Base-by-base conservation (phyloP, 2,888 invertebrate genomes). In the Spodoptera exigua region DNA sequence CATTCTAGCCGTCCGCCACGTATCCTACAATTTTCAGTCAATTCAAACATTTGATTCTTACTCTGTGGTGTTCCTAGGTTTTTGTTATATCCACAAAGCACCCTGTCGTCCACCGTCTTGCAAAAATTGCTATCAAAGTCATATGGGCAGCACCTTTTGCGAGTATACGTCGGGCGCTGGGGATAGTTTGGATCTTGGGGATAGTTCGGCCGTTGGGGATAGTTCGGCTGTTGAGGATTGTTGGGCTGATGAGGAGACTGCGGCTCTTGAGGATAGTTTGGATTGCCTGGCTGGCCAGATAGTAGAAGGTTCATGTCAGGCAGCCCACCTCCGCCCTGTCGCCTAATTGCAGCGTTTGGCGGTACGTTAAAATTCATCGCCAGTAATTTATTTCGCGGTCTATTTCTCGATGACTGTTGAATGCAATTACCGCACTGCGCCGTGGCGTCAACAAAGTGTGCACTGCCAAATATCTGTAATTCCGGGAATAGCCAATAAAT, bases 51-150 rank as follows among this genome's bases (percentile, higher is more conserved):
- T 0, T 41, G 56, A 16, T 82, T 61, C 2, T 80, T 74, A 44
- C 72, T 78, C 9, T 61, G 39, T 7, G 84, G 81, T 1, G 39
- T 61, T 0, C 90, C 92, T n/a, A 83, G 16, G 67, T 92, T 93
- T 49, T 67, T 85, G 57, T 93, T 83, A 49, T 81, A 93, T 5
- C 92, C 92, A 70, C 92, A 93, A 2, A 91, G 74, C 2, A 88
- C 37, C 72, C 91, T 84, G 37, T 92, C 88, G 27, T 88, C 87
- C 3, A 92, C 66, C 9, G 70, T 36, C 77, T 76, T 83, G 61
- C 92, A 93, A 32, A 80, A 27, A 12, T 60, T 82, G 32, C 85
- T 70, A 46, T 92, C 84, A 49, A 89, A 92, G 14, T 89, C 81
- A 56, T 92, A 57, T 27, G 55, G 70, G 0, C 11, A 21, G 36